Percentiles rank a stretch among this genome's conserved stretches.
Conservation (phyloP, 1,140 invertebrate genomes). For the Drosophila willistoni region DNA sequence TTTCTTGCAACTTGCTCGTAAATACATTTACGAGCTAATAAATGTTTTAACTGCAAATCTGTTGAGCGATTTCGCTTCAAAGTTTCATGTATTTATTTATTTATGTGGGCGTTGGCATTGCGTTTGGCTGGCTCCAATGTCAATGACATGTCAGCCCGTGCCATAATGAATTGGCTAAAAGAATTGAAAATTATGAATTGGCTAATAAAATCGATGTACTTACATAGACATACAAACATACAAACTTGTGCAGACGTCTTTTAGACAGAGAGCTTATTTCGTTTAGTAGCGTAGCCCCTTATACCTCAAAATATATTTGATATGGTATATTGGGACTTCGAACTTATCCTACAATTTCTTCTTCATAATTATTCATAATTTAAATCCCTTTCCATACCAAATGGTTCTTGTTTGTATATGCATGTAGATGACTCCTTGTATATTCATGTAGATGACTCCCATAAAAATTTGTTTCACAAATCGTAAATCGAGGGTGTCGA, state of each 20-base stretch:
- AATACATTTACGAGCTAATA: slow-evolving; percentile 64
- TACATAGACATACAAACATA: background rate
- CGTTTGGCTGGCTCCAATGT: slow-evolving; percentile 34
- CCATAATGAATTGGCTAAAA: slow-evolving; percentile 41
- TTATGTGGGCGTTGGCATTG: slow-evolving; percentile 14
- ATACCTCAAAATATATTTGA: background rate
- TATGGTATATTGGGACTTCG: background rate
- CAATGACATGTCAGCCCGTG: slow-evolving; percentile 51
- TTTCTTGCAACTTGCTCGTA: slow-evolving; percentile 36
- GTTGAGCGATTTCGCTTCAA: slow-evolving; percentile 19
- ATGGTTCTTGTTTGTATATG: too few relatives aligned
- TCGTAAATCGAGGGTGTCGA: too few relatives aligned
- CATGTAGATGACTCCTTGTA: too few relatives aligned
- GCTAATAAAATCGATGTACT: slow-evolving; percentile 54
- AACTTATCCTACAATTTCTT: too few relatives aligned
- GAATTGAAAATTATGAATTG: slow-evolving; percentile 30
- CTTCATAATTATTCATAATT: too few relatives aligned
- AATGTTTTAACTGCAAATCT: slow-evolving; percentile 64
- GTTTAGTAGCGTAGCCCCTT: background rate
- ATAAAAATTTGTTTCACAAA: too few relatives aligned
- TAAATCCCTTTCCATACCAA: too few relatives aligned
- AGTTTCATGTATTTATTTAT: slow-evolving; percentile 27
- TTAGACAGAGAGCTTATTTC: slow-evolving; percentile 1
- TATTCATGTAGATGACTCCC: too few relatives aligned
- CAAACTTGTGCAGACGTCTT: background rate